Evolutionary conservation across 1,140 invertebrate species (phyloP), one percentile per base, ranked within the genome.

Genomic region (Neodiprion virginianus): DNA sequence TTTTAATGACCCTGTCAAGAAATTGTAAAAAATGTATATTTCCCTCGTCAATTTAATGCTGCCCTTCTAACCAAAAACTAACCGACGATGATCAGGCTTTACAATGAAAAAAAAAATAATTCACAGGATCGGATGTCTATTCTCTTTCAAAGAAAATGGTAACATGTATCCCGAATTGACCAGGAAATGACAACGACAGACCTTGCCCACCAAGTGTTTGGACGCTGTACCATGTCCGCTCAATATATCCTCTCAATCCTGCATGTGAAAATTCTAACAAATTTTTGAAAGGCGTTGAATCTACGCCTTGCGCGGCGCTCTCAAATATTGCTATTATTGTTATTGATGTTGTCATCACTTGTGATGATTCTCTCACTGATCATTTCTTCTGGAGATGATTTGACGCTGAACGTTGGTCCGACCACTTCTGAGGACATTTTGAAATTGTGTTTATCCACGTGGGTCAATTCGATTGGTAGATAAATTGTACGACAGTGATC

Each of bases 401-500:
- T 82, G 73, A 2, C 75, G 71, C 66, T 79, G 65, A 72, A 78
- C 50, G n/a, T 74, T n/a, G 80, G 76, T 47, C 75, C 78, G 28
- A 78, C 78, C 10, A 74, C 78, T 75, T 86, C 77, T 65, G 75
- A 75, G 74, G 75, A 71, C 10, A 81, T 76, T 74, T 85, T 88
- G 1, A 83, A 67, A 75, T 77, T 84, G 68, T 85, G 79, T 70
- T 86, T 88, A 67, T 87, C 86, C 53, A 85, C 82, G 77, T 90
- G 86, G 28, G 83, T 84, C 50, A 88, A 78, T 66, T 92, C 91
- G 49, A 92, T 88, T 0, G 93, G 93, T 49, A 94, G 88, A 85
- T 92, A 95, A 78, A 94, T 93, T 83, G 92, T 93, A 84, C 94
- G 92, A 76, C 91, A 90, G 81, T 94, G 92, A 80, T 91, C 91